Percentiles rank a stretch among this genome's conserved stretches.
Evolutionary conservation across 2,888 invertebrate species (phyloP).

Genomic region (Philereme transversata): DNA sequence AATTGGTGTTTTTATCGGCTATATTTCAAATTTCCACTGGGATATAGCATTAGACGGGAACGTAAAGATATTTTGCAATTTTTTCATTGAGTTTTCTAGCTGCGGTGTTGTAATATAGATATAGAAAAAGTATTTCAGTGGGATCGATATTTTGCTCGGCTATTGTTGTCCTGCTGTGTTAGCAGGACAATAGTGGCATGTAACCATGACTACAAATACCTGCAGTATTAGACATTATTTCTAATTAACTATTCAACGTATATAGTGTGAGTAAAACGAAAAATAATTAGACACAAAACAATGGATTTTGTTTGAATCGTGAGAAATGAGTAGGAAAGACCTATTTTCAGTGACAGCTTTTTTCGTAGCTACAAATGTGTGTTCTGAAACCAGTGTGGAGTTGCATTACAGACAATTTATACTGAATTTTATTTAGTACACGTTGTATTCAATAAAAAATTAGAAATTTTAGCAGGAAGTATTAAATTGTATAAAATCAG

Average conservation of each 20-base stretch:
- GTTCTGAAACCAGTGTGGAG: constrained; percentile 44
- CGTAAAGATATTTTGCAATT: constrained; percentile 4
- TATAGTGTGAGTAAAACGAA: constrained; percentile 2
- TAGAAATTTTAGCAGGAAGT: too few relatives aligned
- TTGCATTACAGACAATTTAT: too few relatives aligned
- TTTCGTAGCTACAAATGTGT: constrained; percentile 39
- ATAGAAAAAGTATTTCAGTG: constrained; percentile 19
- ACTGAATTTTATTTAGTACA: too few relatives aligned
- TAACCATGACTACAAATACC: constrained; percentile 38
- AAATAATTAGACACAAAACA: constrained; percentile 11
- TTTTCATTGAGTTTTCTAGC: not conserved
- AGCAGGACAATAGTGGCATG: constrained; percentile 33
- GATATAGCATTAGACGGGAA: constrained; percentile 40
- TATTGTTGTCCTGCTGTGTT: constrained; percentile 45
- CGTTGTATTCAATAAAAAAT: too few relatives aligned
- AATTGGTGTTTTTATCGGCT: constrained; percentile 60
- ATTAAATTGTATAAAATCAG: too few relatives aligned
- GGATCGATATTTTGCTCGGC: constrained; percentile 54
- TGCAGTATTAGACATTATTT: constrained; percentile 7
- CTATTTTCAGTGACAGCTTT: constrained; percentile 42
- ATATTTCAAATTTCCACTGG: constrained; percentile 51
- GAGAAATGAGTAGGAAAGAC: constrained; percentile 1
- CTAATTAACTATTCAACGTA: not conserved
- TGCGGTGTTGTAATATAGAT: constrained; percentile 33
- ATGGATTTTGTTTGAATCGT: constrained; percentile 7